Percentiles rank a stretch among this genome's conserved stretches.
phyloP scores from a whole-genome alignment of 2,797 vertebrate genomes.

The Euphonia xanthogaster region DNA sequence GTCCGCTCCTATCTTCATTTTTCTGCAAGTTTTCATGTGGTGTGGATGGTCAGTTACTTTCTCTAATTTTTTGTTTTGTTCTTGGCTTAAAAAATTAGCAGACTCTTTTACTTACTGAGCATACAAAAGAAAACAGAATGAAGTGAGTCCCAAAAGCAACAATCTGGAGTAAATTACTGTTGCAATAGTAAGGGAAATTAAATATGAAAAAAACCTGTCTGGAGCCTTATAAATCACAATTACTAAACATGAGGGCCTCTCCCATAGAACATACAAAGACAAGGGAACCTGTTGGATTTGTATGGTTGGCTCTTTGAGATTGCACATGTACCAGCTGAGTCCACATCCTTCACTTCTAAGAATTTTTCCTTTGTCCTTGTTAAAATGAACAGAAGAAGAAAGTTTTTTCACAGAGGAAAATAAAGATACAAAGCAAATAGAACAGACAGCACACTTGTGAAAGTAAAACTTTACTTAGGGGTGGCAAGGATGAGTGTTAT shows the following conservation, averaged over 20 bases:
- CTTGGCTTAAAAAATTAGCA: slow-evolving; percentile 59
- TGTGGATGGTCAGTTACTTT: slow-evolving; percentile 87
- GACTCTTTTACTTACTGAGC: slow-evolving; percentile 30
- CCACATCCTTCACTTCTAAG: background rate
- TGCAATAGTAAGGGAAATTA: slow-evolving; percentile 19
- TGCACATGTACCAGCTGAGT: background rate
- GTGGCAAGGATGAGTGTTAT: background rate
- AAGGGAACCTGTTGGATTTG: background rate
- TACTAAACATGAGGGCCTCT: background rate
- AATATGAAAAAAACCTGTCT: background rate
- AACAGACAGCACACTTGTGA: background rate
- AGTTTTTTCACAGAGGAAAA: background rate
- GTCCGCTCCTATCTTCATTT: slow-evolving; percentile 82
- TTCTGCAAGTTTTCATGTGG: slow-evolving; percentile 92
- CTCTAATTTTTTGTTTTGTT: slow-evolving; percentile 72
- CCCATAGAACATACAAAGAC: background rate
- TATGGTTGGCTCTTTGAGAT: background rate
- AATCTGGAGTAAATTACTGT: slow-evolving; percentile 25
- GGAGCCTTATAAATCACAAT: slow-evolving; percentile 25
- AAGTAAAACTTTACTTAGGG: background rate
- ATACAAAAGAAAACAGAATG: slow-evolving; percentile 8
- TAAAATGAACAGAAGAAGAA: background rate
- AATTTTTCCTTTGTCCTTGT: background rate
- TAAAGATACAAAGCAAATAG: background rate
- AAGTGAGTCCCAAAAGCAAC: background rate